phyloP scores from a whole-genome alignment of 2,888 invertebrate species.

The Holacanthella duospinosa region DNA sequence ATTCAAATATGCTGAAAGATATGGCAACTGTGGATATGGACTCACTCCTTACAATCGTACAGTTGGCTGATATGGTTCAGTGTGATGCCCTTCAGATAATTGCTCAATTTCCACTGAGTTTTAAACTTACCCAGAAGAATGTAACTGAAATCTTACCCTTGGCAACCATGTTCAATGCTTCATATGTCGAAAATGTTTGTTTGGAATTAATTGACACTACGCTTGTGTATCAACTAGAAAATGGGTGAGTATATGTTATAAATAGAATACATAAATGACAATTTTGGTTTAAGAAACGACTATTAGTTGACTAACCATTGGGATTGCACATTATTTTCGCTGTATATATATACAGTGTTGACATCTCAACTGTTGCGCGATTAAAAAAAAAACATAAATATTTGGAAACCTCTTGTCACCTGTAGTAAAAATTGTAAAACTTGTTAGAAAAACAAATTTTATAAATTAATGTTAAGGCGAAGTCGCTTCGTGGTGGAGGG shows the following conservation, averaged over 20 bases:
- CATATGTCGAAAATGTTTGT: background rate
- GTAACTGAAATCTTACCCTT: background rate
- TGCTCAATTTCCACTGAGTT: background rate
- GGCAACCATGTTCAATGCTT: background rate
- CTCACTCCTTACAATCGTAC: background rate
- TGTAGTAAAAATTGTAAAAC: too few species aligned
- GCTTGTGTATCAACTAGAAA: background rate
- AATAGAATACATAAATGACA: background rate
- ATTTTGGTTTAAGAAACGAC: too few species aligned
- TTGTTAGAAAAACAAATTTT: too few species aligned
- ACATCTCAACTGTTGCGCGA: too few species aligned
- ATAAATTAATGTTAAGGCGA: too few species aligned
- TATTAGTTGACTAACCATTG: too few species aligned
- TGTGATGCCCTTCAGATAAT: background rate
- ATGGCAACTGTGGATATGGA: background rate
- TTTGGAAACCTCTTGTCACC: too few species aligned
- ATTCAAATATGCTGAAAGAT: background rate
- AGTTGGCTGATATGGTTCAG: background rate
- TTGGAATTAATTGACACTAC: background rate
- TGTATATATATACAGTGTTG: too few species aligned
- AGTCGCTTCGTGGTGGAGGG: too few species aligned
- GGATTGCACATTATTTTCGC: too few species aligned
- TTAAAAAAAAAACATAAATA: too few species aligned
- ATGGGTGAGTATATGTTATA: background rate
- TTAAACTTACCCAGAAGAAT: background rate